These are phyloP conservation scores for Cetonia aurata DNA, from an alignment of 2,888 invertebrate species.

Conservation along the genomic window DNA sequence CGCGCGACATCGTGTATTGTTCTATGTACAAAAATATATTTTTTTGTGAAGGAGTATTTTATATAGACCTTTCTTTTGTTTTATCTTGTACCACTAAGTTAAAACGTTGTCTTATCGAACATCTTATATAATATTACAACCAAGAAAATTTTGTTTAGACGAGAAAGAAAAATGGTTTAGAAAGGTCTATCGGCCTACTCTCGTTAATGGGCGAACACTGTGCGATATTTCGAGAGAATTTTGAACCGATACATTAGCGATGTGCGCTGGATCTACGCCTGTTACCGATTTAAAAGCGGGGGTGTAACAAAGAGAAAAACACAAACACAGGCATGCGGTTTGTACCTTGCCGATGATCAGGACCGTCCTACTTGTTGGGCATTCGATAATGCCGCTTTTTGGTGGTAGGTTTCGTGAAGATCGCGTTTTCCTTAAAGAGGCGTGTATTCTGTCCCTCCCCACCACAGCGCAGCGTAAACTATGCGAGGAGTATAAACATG, in stretches of 20 bases:
- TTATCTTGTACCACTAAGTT: too few relatives aligned
- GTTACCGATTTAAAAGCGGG: constrained; percentile 59
- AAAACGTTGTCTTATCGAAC: too few relatives aligned
- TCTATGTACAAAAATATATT: too few relatives aligned
- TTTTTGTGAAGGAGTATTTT: too few relatives aligned
- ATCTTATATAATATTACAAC: too few relatives aligned
- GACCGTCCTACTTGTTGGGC: constrained; percentile 28
- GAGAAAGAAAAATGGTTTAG: too few relatives aligned
- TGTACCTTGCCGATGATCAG: constrained; percentile 53
- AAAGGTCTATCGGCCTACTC: too few relatives aligned
- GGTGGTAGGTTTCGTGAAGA: constrained; percentile 44
- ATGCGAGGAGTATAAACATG: not conserved
- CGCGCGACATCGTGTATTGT: too few relatives aligned
- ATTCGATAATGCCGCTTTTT: constrained; percentile 46
- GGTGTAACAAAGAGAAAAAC: constrained; percentile 57
- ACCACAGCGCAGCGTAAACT: constrained; percentile 1
- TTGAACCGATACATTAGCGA: constrained; percentile 61
- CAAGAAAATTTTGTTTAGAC: too few relatives aligned
- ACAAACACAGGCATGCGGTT: constrained; percentile 15
- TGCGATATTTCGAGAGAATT: constrained; percentile 53
- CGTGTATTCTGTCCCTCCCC: constrained; percentile 42
- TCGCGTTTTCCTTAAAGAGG: constrained; percentile 55
- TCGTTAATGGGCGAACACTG: not conserved
- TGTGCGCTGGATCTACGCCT: constrained; percentile 53
- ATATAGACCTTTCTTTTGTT: too few relatives aligned